Evolutionary conservation across 1,140 invertebrate species (phyloP).

Genomic region (Archivesica marissinica): DNA sequence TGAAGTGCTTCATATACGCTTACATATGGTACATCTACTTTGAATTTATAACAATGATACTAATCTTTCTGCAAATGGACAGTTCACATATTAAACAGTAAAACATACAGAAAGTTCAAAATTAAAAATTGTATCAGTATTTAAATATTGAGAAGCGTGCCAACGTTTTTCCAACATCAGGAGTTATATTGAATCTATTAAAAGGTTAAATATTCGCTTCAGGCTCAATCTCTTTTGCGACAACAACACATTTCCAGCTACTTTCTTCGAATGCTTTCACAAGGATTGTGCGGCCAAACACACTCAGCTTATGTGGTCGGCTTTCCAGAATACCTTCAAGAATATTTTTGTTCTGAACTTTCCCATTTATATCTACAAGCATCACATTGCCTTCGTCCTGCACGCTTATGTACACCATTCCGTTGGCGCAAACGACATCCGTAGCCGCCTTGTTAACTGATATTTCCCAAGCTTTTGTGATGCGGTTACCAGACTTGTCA

Average conservation of each 20-base stretch:
- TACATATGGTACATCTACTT: no score
- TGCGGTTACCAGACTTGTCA: background rate
- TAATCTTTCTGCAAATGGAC: no score
- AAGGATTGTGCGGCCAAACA: background rate
- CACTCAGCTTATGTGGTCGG: conserved; percentile 2
- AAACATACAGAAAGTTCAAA: no score
- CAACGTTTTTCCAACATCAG: no score
- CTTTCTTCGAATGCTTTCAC: background rate
- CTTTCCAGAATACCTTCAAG: background rate
- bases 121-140: no score
- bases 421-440: background rate
- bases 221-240: background rate
- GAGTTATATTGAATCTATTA: no score
- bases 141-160: no score
- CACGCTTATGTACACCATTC: background rate
- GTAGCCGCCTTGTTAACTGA: background rate
- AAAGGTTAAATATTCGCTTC: no score
- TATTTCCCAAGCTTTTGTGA: background rate
- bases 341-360: conserved; percentile 6
- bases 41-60: no score
- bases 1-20: no score
- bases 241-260: background rate
- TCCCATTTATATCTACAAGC: background rate
- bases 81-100: no score
- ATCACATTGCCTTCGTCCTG: conserved; percentile 1